Conservation (phyloP, 2,113 vertebrate species). For the Sebastes schlegelii region DNA sequence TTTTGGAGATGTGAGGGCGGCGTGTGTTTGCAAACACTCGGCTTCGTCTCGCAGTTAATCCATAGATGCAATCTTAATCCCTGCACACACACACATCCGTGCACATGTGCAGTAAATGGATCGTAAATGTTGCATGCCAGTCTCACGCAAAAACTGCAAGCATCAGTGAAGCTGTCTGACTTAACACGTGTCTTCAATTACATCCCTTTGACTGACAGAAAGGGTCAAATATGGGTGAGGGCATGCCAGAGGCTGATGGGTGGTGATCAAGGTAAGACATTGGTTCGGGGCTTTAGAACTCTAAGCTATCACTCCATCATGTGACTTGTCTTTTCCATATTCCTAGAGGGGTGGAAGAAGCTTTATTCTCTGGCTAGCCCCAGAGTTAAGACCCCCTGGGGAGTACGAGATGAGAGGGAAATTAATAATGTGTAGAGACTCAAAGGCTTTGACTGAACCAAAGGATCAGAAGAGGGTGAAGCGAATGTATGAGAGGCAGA, state of each 20-base stretch:
- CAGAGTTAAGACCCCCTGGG: conserved; percentile 62
- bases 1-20: conserved; percentile 29
- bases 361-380: conserved; percentile 59
- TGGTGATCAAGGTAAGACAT: conserved; percentile 49
- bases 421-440: conserved; percentile 76
- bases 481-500: conserved; percentile 39
- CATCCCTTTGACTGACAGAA: conserved; percentile 18
- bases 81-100: neutral
- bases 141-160: neutral
- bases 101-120: neutral
- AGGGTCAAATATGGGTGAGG: conserved; percentile 42
- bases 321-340: conserved; percentile 57
- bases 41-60: conserved; percentile 30
- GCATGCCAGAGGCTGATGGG: neutral
- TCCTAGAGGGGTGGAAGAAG: conserved; percentile 53
- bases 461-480: conserved; percentile 54
- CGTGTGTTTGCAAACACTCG: conserved; percentile 62
- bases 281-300: conserved; percentile 34
- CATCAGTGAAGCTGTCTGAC: conserved; percentile 14
- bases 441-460: conserved; percentile 66
- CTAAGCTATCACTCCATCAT: conserved; percentile 37
- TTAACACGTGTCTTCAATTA: conserved; percentile 36
- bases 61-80: conserved; percentile 12
- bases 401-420: conserved; percentile 73
- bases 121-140: conserved; percentile 28